Base-by-base conservation (phyloP, 2,797 vertebrate species). In the Smutsia temminckii region DNA sequence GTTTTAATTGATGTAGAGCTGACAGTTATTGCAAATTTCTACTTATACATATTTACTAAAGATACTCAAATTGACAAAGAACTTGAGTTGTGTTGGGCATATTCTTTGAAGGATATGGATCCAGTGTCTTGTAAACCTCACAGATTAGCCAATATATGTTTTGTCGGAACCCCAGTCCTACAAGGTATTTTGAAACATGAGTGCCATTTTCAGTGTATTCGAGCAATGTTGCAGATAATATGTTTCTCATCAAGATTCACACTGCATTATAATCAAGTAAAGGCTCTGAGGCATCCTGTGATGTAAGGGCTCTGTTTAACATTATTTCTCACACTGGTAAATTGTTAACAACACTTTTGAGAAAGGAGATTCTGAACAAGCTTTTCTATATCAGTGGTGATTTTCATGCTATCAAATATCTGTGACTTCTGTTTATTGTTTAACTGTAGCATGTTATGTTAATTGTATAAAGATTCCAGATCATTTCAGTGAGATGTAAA, bases 401-500 rank as follows among this genome's bases (percentile, higher is more conserved):
- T 96, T 83, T 94, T 93, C 57, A n/a, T 74, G 46, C 57, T 59
- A 85, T 25, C 29, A 83, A 55, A n/a, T 85, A 42, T 53, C 37
- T 51, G 18, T 80, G 78, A 34, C 37, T 81, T 84, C 59, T 79
- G 18, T 57, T 64, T 61, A 23, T 51, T 63, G 16, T 32, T 93
- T 92, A 23, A 91, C 9, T 23, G 0, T 78, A 77, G 23, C 55
- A 71, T 42, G 40, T 8, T 53, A 75, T 59, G 5, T 46, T 81
- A 27, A 29, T 66, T 88, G 27, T 55, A 25, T 64, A 90, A n/a
- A 49, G 42, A 2, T 77, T 84, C 3, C 14, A 86, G 16, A 72
- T 37, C 51, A 75, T 46, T 89, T 85, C 42, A 53, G 7, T 61
- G 34, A 79, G 20, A 91, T 75, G 49, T 20, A 83, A 69, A 34